phyloP scores from a whole-genome alignment of 2,113 vertebrate species.

The Cottus gobio region DNA sequence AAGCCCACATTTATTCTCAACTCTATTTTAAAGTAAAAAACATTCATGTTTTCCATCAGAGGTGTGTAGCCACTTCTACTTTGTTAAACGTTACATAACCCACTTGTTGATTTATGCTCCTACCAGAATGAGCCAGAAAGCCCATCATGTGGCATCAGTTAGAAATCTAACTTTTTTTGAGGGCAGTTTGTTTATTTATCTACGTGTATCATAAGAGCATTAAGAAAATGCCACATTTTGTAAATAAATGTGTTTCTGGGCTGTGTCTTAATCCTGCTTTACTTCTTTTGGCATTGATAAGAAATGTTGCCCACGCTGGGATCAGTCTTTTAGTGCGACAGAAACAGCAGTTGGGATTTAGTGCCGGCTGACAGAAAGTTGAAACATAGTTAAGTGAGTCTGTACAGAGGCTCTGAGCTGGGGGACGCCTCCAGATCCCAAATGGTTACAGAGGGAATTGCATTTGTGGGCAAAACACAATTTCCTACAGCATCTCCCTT shows the following conservation, averaged over 20 bases:
- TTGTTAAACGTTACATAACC: background rate
- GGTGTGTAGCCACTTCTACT: background rate
- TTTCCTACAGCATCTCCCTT: background rate
- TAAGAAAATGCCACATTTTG: too few relatives aligned
- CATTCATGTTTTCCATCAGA: background rate
- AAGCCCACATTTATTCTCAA: background rate
- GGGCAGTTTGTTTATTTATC: background rate
- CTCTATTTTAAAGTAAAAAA: background rate
- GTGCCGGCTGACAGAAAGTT: conserved; percentile 25
- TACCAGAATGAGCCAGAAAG: background rate
- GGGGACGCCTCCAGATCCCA: conserved; percentile 6
- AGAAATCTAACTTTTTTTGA: background rate
- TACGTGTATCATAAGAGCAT: background rate
- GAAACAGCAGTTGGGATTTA: conserved; percentile 31
- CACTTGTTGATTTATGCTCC: background rate
- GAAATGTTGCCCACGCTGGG: background rate
- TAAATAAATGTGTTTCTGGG: background rate
- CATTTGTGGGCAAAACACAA: background rate
- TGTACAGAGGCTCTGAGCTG: conserved; percentile 18
- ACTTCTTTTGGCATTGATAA: background rate
- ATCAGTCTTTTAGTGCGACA: conserved; percentile 21
- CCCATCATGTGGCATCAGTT: too few relatives aligned
- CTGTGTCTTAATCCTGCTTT: background rate
- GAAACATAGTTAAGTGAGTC: conserved; percentile 17
- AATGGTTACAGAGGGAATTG: conserved; percentile 1